Evolutionary conservation across 2,888 invertebrate genomes (phyloP).

Genomic region (Trichopria drosophilae): DNA sequence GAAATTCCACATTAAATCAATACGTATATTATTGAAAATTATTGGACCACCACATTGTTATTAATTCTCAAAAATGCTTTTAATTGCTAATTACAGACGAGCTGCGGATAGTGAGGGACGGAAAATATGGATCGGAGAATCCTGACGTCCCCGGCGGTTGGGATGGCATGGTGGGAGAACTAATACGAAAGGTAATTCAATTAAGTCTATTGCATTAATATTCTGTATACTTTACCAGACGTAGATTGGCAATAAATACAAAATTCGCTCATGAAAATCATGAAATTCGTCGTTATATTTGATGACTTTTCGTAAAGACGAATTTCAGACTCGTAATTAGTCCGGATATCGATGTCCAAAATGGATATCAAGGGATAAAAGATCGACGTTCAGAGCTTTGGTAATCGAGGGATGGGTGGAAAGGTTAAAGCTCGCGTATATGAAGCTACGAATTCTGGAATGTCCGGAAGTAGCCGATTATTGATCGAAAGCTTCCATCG

Average conservation of each 20-base stretch:
- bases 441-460: not conserved
- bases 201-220: too few relatives aligned
- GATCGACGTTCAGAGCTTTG: constrained; percentile 1
- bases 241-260: too few relatives aligned
- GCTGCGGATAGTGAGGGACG: constrained; percentile 81
- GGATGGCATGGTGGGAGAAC: constrained; percentile 87
- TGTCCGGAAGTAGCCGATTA: constrained; percentile 21
- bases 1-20: too few relatives aligned
- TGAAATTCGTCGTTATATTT: too few relatives aligned
- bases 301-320: not conserved
- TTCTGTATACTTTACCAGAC: too few relatives aligned
- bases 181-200: constrained; percentile 83
- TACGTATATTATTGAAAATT: too few relatives aligned
- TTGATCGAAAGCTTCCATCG: constrained; percentile 29
- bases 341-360: not conserved
- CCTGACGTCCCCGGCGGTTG: constrained; percentile 75
- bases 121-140: constrained; percentile 80
- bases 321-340: not conserved
- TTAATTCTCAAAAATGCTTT: too few relatives aligned
- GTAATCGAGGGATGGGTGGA: not conserved
- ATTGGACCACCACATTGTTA: too few relatives aligned
- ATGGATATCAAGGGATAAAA: not conserved
- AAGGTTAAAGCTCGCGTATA: constrained; percentile 4
- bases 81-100: constrained; percentile 76
- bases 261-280: too few relatives aligned